Percentiles rank a stretch among this genome's conserved stretches.
These are phyloP conservation scores for Nemotelus pantherinus DNA, from an alignment of 2,888 invertebrate species.

Conservation along the genomic window DNA sequence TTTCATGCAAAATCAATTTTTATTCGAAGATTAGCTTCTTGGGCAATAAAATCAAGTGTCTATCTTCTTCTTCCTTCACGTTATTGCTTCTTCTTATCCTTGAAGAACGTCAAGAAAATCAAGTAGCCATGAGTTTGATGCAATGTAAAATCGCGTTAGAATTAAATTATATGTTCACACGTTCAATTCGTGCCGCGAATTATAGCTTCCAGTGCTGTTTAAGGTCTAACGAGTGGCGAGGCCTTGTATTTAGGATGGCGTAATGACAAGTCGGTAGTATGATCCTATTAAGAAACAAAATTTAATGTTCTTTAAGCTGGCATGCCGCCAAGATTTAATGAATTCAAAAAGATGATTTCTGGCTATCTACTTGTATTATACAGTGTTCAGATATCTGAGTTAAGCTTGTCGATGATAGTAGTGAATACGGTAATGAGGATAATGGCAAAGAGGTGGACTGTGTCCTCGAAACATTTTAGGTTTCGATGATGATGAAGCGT, in stretches of 20 bases:
- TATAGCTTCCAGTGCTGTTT: slow-evolving; percentile 13
- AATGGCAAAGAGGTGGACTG: too few species aligned
- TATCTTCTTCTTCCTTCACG: neutral
- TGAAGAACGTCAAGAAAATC: neutral
- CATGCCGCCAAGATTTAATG: slow-evolving; percentile 18
- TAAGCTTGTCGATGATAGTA: too few species aligned
- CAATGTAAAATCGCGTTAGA: slow-evolving; percentile 1
- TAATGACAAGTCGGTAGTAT: slow-evolving; percentile 17
- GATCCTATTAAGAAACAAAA: neutral
- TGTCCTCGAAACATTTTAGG: too few species aligned
- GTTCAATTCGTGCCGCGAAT: slow-evolving; percentile 36
- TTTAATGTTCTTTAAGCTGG: slow-evolving; percentile 8
- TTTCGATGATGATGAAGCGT: too few species aligned
- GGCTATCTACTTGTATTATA: too few species aligned
- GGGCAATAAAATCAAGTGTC: neutral
- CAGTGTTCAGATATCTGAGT: too few species aligned
- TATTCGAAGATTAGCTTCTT: too few species aligned
- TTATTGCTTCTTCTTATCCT: neutral
- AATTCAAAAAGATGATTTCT: neutral
- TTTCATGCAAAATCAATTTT: neutral
- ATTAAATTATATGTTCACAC: slow-evolving; percentile 37
- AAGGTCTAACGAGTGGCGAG: neutral
- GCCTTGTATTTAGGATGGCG: neutral
- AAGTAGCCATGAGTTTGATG: slow-evolving; percentile 8
- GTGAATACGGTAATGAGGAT: too few species aligned